phyloP scores from a whole-genome alignment of 2,888 invertebrate genomes.

The Ophion ventricosus region DNA sequence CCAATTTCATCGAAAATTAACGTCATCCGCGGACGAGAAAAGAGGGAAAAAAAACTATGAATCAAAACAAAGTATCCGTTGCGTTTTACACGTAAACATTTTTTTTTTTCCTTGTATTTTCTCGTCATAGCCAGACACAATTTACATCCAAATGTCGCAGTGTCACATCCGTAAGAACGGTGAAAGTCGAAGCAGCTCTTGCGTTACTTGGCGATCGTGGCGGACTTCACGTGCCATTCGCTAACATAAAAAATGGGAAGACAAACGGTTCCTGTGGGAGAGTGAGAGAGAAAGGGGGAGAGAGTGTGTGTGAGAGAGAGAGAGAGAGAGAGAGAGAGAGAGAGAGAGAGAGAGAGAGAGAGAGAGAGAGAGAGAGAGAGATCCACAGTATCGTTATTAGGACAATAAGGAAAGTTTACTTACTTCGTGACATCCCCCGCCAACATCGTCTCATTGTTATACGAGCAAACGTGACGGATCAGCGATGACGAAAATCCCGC shows the following conservation, averaged over 20 bases:
- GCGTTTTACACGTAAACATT: no score
- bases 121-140: background rate
- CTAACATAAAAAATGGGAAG: background rate
- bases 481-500: constrained; percentile 8
- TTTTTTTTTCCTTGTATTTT: background rate
- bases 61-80: background rate
- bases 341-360: constrained; percentile 7
- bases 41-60: background rate
- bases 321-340: no score
- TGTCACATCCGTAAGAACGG: constrained; percentile 45
- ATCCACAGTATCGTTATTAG: constrained; percentile 14
- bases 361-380: background rate
- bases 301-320: no score
- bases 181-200: constrained; percentile 45
- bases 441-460: constrained; percentile 46
- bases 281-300: no score
- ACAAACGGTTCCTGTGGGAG: background rate
- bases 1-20: background rate
- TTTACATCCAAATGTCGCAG: constrained; percentile 3
- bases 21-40: background rate
- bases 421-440: constrained; percentile 16
- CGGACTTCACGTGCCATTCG: background rate
- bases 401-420: constrained; percentile 22
- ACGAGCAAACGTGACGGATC: constrained; percentile 42
- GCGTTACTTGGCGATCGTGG: background rate